Evolutionary conservation across 2,888 invertebrate genomes (phyloP), one percentile per base, ranked within the genome.

Genomic region (Poecilus cupreus): DNA sequence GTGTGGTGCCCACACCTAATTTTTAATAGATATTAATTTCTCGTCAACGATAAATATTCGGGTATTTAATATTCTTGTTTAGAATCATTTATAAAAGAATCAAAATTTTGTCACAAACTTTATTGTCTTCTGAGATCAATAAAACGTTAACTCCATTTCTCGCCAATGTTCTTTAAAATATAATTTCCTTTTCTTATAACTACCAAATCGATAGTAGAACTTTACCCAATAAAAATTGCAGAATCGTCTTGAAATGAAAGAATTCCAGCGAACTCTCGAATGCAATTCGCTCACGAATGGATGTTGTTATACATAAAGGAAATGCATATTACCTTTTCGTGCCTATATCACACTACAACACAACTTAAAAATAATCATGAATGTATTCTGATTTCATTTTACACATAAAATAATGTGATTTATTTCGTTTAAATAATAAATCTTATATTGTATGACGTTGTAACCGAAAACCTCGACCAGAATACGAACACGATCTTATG

Each of bases 121-220:
- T n/a, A n/a, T n/a, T n/a, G n/a, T 1, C 4, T 32, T 3, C 32
- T 2, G 32, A 1, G 32, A 60, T 24, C 60, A 60, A 60, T 60
- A 60, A 26, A 24, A 24, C 60, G 22, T 22, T 60, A 60, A 22
- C 2, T 3, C 8, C 24, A 60, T 10, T 60, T 60, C 24, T 60
- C 13, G 60, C 24, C 60, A 24, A 3, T 60, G 60, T 24, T 60
- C 60, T 22, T 26, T 32, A 51, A 60, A 60, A 60, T 24, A 60
- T 60, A 60, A 60, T 60, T 60, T 24, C n/a, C 60, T 60, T 60
- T 60, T 60, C 60, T 60, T 60, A 60, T 60, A 60, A 60, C 18
- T 60, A 54, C 60, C 60, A 26, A 60, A 60, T 60, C 60, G n/a
- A 60, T 60, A 60, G 1, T 6, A 60, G 60, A 60, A 60, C 60